Conservation (phyloP, 2,113 vertebrate genomes). For the Neomonachus schauinslandi region DNA sequence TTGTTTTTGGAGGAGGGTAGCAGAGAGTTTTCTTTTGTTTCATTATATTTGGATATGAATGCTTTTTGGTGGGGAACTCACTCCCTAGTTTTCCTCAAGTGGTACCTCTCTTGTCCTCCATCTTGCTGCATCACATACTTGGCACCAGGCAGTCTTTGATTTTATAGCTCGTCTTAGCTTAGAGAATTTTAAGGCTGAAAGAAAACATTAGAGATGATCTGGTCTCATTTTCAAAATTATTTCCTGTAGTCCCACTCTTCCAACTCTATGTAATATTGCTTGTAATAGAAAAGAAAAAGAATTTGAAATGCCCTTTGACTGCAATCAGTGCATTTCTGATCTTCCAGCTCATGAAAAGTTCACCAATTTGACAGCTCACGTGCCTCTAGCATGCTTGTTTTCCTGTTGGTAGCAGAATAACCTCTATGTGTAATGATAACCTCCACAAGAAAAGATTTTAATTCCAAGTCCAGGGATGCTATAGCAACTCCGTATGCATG, state of each 20-base stretch:
- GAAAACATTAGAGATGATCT: not conserved
- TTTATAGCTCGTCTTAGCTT: not conserved
- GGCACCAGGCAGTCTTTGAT: not conserved
- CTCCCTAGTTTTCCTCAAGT: not conserved
- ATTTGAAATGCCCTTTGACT: slow-evolving; percentile 41
- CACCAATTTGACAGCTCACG: slow-evolving; percentile 29
- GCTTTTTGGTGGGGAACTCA: not conserved
- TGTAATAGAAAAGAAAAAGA: slow-evolving; percentile 34
- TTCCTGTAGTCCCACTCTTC: not conserved
- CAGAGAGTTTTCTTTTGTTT: not conserved
- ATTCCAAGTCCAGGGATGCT: not conserved
- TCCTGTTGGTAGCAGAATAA: slow-evolving; percentile 43
- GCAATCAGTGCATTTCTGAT: slow-evolving; percentile 21
- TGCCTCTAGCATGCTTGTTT: slow-evolving; percentile 30
- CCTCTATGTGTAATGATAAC: slow-evolving; percentile 42
- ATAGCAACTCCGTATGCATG: not conserved
- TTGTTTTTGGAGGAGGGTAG: not conserved
- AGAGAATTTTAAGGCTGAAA: not conserved
- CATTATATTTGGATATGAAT: not conserved
- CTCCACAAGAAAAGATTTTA: slow-evolving; percentile 22
- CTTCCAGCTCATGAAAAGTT: slow-evolving; percentile 54
- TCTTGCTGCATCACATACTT: not conserved
- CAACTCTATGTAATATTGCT: not conserved
- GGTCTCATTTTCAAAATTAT: slow-evolving; percentile 7
- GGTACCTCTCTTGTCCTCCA: not conserved